Conservation (phyloP, 2,888 invertebrate species). For the Eristalinus sepulchralis region DNA sequence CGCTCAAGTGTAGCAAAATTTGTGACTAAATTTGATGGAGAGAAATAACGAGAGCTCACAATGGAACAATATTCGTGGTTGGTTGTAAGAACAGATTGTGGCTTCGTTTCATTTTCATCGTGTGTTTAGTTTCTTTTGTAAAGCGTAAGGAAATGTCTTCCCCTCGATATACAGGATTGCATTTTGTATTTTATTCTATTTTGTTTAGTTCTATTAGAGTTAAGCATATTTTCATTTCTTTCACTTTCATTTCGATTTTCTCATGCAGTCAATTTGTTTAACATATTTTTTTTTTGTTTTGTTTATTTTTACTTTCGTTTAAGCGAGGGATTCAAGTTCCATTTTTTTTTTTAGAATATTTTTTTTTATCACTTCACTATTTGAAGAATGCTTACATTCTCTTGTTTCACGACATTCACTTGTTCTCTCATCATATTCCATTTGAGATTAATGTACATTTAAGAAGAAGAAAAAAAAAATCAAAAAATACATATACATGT, state of each 20-base stretch:
- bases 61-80: background rate
- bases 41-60: background rate
- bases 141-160: slow-evolving; percentile 77
- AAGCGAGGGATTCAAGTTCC: slow-evolving; percentile 69
- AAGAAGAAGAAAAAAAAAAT: background rate
- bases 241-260: background rate
- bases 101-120: background rate
- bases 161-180: slow-evolving; percentile 74
- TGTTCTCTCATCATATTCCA: background rate
- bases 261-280: slow-evolving; percentile 22
- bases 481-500: background rate
- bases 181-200: slow-evolving; percentile 49
- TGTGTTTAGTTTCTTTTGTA: slow-evolving; percentile 61
- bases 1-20: slow-evolving; percentile 52
- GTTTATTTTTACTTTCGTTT: slow-evolving; percentile 42
- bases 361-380: slow-evolving; percentile 26
- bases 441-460: slow-evolving; percentile 43
- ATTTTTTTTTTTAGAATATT: slow-evolving; percentile 29
- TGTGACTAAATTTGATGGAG: slow-evolving; percentile 53
- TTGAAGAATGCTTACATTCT: background rate
- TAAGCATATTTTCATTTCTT: slow-evolving; percentile 8
- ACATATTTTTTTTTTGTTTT: slow-evolving; percentile 16
- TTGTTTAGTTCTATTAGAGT: background rate
- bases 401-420: background rate
- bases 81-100: no score